These are phyloP conservation scores for Trogon surrucura DNA, from an alignment of 2,113 vertebrate species.

Conservation along the genomic window DNA sequence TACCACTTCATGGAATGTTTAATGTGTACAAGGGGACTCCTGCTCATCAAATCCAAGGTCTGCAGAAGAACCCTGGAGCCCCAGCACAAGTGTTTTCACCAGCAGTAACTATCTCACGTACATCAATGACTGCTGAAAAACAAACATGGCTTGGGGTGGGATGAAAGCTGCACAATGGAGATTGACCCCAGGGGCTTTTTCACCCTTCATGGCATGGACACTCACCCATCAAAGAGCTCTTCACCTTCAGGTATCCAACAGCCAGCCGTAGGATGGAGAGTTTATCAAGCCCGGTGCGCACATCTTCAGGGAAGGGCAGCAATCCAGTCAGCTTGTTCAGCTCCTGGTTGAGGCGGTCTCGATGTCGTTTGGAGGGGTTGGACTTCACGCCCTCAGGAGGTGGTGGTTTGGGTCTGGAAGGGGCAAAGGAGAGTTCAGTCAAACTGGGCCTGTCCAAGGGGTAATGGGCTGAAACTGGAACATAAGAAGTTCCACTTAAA, in stretches of 20 bases:
- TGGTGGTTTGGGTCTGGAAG: constrained; percentile 31
- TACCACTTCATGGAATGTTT: neutral
- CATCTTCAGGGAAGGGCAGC: constrained; percentile 84
- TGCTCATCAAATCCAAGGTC: neutral
- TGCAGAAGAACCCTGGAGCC: neutral
- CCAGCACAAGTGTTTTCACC: neutral
- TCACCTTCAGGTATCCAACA: constrained; percentile 86
- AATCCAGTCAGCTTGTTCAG: constrained; percentile 81
- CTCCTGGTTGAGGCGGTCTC: constrained; percentile 83
- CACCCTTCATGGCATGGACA: accelerated
- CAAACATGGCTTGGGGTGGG: neutral
- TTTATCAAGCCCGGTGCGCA: constrained; percentile 81
- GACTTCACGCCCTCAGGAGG: constrained; percentile 76
- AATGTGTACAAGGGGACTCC: neutral
- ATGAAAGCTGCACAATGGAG: accelerated
- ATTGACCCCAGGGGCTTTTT: neutral
- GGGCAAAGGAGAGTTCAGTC: neutral
- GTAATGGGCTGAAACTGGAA: too few species aligned
- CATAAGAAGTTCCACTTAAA: too few species aligned
- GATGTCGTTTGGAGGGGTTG: constrained; percentile 86
- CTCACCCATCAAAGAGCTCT: constrained; percentile 84
- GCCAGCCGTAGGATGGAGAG: constrained; percentile 83
- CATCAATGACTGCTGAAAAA: neutral
- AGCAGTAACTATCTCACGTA: neutral
- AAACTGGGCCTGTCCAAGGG: neutral